Evolutionary conservation across 2,113 vertebrate species (phyloP).

Genomic region (Eonycteris spelaea): DNA sequence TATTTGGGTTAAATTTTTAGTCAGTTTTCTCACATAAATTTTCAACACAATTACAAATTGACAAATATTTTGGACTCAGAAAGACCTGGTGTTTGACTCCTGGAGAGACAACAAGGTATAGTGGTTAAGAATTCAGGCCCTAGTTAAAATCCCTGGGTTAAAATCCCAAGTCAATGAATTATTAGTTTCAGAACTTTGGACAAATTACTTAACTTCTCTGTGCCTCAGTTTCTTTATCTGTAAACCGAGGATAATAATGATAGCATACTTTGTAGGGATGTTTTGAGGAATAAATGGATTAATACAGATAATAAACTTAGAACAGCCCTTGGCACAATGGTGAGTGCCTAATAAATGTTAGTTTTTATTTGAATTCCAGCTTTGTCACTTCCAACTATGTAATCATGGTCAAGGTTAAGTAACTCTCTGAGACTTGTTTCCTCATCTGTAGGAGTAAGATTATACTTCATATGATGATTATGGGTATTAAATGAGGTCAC

Average conservation of each 20-base stretch:
- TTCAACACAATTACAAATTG: not conserved
- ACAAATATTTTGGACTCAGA: not conserved
- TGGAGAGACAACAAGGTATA: not conserved
- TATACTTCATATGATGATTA: slow-evolving; percentile 22
- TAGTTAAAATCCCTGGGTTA: not conserved
- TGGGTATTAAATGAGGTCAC: not conserved
- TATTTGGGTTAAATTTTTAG: slow-evolving; percentile 17
- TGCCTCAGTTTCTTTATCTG: not conserved
- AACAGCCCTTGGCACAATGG: not conserved
- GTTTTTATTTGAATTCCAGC: not conserved
- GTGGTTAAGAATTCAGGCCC: not conserved
- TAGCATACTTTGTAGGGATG: not conserved
- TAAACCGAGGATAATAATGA: not conserved
- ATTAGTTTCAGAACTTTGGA: not conserved
- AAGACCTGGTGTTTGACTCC: not conserved
- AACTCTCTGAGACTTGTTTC: slow-evolving; percentile 30
- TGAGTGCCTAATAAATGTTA: not conserved
- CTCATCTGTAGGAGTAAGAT: not conserved
- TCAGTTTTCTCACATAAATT: not conserved
- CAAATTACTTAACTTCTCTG: not conserved
- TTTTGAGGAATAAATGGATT: not conserved
- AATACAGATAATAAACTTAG: not conserved
- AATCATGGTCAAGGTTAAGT: not conserved
- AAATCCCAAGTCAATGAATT: not conserved
- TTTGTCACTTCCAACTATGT: not conserved